Conservation (phyloP, 2,888 invertebrate genomes). For the Eucriotettix oculatus region DNA sequence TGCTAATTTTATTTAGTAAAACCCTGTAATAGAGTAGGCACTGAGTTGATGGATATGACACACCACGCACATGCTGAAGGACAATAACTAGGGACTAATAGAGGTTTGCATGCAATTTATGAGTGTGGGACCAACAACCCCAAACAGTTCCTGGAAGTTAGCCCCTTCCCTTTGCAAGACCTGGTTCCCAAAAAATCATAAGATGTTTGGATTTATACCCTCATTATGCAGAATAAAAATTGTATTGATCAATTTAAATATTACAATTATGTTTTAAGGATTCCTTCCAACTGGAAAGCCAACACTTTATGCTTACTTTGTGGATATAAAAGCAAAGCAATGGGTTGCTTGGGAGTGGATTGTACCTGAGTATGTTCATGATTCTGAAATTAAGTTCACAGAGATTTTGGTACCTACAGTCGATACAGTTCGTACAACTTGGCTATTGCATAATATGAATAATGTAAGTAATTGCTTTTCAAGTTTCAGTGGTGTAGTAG, state of each 20-base stretch:
- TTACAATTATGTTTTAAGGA: conserved; percentile 35
- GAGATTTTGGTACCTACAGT: conserved; percentile 81
- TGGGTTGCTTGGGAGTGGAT: conserved; percentile 81
- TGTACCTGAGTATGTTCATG: conserved; percentile 60
- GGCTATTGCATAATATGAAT: conserved; percentile 62
- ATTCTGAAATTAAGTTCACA: conserved; percentile 49
- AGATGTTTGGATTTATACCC: conserved; percentile 1
- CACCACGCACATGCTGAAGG: too few species aligned
- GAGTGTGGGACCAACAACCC: too few species aligned
- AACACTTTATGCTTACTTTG: conserved; percentile 67
- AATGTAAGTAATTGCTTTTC: conserved; percentile 40
- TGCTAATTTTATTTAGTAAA: too few species aligned
- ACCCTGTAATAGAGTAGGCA: too few species aligned
- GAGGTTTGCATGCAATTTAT: too few species aligned
- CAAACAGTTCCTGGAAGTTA: too few species aligned
- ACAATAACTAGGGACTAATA: too few species aligned
- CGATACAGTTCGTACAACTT: conserved; percentile 66
- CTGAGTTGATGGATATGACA: too few species aligned
- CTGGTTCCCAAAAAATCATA: background rate
- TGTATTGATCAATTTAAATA: too few species aligned
- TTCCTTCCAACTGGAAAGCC: conserved; percentile 56
- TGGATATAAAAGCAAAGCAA: conserved; percentile 42
- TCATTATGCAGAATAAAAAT: too few species aligned
- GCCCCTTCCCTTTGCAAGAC: too few species aligned
- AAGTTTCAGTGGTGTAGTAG: too few species aligned